Conservation (phyloP, 2,113 vertebrate genomes). For the Lipophrys pholis region DNA sequence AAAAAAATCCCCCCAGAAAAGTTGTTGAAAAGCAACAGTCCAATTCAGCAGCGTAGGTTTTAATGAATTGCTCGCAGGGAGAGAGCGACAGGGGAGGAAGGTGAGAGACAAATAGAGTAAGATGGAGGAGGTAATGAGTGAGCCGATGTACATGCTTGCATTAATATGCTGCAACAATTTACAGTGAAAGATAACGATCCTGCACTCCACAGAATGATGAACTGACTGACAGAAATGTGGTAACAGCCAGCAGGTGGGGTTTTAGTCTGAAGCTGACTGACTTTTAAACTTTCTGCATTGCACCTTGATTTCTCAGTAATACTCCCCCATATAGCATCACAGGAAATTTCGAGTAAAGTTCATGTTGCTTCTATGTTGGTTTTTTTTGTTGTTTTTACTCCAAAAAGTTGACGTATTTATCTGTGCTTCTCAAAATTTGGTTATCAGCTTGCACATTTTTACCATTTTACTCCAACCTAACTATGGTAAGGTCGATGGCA, state of each 20-base stretch:
- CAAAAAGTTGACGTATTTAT: no score
- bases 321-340: no score
- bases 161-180: conserved; percentile 10
- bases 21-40: conserved; percentile 38
- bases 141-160: not conserved
- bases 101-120: conserved; percentile 26
- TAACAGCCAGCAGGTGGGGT: not conserved
- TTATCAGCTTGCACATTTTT: no score
- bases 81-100: conserved; percentile 13
- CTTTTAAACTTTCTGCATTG: no score
- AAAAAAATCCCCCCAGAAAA: not conserved
- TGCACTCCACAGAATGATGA: not conserved
- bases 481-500: no score
- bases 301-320: no score
- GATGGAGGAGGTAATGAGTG: not conserved
- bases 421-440: no score
- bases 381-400: no score
- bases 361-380: no score
- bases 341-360: no score
- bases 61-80: conserved; percentile 52
- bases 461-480: no score
- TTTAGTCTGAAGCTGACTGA: not conserved
- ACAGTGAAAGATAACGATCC: not conserved
- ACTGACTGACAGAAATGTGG: not conserved
- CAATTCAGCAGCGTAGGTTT: conserved; percentile 42